Evolutionary conservation across 2,113 vertebrate genomes (phyloP), one percentile per base, ranked within the genome.

Genomic region (Nycticryphes semicollaris): DNA sequence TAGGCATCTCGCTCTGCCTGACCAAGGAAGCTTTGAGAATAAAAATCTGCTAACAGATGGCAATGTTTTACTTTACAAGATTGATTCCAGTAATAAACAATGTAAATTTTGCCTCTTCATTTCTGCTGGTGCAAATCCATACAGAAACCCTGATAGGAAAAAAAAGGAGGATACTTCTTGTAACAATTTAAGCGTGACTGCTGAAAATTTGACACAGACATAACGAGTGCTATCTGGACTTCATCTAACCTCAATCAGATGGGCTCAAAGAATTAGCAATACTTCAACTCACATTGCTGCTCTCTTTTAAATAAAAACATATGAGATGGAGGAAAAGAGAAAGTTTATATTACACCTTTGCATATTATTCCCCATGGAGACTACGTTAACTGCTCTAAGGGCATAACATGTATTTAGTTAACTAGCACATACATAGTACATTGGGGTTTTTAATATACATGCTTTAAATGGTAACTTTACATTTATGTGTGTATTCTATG

Each of bases 41-140:
- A 41, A 75, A 84, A 56, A 47, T 47, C 77, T 31, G 67, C 37
- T 67, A 92, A 74, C 79, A 94, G 91, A 95, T 78, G 63, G 84
- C 51, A 63, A 68, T 21, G 56, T 35, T 93, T 95, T 82, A 74
- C 64, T 87, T 95, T 57, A 12, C 30, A 84, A 91, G 86, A 60
- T 22, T 84, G 73, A 91, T 64, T 84, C 19, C 22, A 57, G 20
- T 45, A n/a, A 94, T 72, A 87, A 72, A 69, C 54, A 92, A 94
- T 3, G 10, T 28, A 69, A 79, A 76, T 53, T 89, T 79, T 73
- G 28, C 81, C 66, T 57, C 66, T 69, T 92, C 21, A n/a, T 64
- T 89, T 94, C 91, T 82, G 69, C 62, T 35, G 57, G 82, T 64
- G 27, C 62, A 89, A 76, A 85, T 53, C 53, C 77, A 64, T 43